Evolutionary conservation across 2,888 invertebrate genomes (phyloP).

Genomic region (Fragum sueziense): DNA sequence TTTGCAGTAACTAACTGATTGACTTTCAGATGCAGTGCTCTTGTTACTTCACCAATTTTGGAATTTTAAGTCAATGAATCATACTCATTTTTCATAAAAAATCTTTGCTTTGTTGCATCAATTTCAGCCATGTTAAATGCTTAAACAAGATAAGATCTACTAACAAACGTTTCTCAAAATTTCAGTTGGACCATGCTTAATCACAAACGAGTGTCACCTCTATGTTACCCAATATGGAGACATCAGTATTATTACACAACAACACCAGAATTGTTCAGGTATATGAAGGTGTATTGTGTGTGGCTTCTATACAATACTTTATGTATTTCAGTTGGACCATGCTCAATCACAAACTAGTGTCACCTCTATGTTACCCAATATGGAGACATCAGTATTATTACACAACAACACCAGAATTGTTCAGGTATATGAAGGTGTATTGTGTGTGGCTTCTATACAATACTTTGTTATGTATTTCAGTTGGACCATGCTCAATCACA

Average conservation of each 20-base stretch:
- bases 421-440: slow-evolving; percentile 75
- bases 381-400: slow-evolving; percentile 80
- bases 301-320: too few species aligned
- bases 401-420: slow-evolving; percentile 80
- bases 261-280: slow-evolving; percentile 80
- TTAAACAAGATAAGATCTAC: too few species aligned
- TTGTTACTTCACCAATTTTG: too few species aligned
- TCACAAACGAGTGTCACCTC: slow-evolving; percentile 51
- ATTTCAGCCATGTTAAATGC: too few species aligned
- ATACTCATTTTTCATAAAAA: too few species aligned
- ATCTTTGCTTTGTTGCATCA: too few species aligned
- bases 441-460: too few species aligned
- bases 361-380: slow-evolving; percentile 70
- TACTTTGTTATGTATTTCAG: slow-evolving; percentile 56
- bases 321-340: slow-evolving; percentile 59
- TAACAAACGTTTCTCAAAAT: too few species aligned
- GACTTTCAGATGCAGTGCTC: too few species aligned
- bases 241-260: slow-evolving; percentile 79
- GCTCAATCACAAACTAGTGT: slow-evolving; percentile 53
- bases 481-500: slow-evolving; percentile 57
- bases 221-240: slow-evolving; percentile 79
- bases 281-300: too few species aligned
- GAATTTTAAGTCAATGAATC: too few species aligned
- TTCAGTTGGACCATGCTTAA: slow-evolving; percentile 61
- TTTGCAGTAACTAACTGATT: too few species aligned